Conservation (phyloP, 2,888 invertebrate genomes). For the Clusia tigrina region DNA sequence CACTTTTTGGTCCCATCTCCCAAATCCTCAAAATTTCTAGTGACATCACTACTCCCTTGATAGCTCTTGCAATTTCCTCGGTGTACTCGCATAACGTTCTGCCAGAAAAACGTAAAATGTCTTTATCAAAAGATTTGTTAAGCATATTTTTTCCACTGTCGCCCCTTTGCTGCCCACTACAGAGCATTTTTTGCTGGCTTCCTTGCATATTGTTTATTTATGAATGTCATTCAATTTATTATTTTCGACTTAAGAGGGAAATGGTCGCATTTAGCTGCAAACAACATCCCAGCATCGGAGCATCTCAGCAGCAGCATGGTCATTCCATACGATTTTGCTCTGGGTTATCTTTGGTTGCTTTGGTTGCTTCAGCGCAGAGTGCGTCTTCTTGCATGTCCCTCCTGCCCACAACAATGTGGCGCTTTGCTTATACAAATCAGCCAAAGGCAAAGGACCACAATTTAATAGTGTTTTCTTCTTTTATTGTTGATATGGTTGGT, state of each 20-base stretch:
- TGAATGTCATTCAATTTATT: conserved; percentile 63
- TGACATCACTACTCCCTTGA: too few species aligned
- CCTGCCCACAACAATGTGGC: conserved; percentile 8
- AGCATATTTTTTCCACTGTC: background rate
- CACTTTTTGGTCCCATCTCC: too few species aligned
- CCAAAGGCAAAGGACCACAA: background rate
- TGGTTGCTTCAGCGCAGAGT: too few species aligned
- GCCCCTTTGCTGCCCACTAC: conserved; percentile 21
- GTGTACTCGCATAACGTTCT: background rate
- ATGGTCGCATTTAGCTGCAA: conserved; percentile 51
- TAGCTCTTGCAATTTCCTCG: too few species aligned
- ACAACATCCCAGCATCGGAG: conserved; percentile 2
- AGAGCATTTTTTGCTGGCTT: conserved; percentile 8
- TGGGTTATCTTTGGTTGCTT: background rate
- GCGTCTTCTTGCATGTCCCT: conserved; percentile 9
- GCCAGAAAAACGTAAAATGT: conserved; percentile 37
- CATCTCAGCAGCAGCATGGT: conserved; percentile 3
- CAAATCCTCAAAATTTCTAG: too few species aligned
- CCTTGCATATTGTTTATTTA: conserved; percentile 59
- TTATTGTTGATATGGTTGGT: too few species aligned
- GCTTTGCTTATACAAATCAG: conserved; percentile 20
- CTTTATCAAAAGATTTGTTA: conserved; percentile 44
- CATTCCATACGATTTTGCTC: background rate
- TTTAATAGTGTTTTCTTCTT: conserved; percentile 8
- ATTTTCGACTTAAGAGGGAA: conserved; percentile 60